phyloP scores from a whole-genome alignment of 2,797 vertebrate genomes.

The Gephyroberyx darwinii region DNA sequence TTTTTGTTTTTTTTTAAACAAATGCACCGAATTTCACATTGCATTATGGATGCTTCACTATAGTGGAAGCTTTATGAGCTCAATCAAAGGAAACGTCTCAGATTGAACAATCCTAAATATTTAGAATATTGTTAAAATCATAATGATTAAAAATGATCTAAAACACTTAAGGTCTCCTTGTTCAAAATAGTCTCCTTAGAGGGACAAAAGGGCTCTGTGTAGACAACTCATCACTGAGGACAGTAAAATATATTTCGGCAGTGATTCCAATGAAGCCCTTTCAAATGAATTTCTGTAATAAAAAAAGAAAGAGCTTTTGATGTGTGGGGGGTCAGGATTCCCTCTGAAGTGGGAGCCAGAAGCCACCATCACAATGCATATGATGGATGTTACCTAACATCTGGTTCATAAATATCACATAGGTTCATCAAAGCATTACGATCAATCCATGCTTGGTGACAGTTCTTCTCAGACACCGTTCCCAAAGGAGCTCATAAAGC shows the following conservation, averaged over 20 bases:
- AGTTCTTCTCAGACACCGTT: conserved; percentile 15
- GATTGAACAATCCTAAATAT: no score
- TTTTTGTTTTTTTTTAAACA: no score
- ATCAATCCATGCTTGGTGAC: conserved; percentile 46
- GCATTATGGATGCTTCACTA: no score
- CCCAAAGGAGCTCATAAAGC: conserved; percentile 56
- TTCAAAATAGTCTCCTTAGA: conserved; percentile 35
- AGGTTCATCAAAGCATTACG: conserved; percentile 61
- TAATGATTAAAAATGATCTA: background rate
- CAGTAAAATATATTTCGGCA: conserved; percentile 54
- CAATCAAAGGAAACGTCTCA: no score
- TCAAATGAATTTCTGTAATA: conserved; percentile 16
- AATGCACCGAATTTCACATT: no score
- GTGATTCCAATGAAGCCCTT: conserved; percentile 40
- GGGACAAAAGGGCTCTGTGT: conserved; percentile 12
- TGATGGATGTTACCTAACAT: conserved; percentile 51
- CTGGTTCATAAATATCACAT: conserved; percentile 60
- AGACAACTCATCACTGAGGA: conserved; percentile 40
- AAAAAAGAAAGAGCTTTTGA: conserved; percentile 24
- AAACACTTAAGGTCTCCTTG: conserved; percentile 12
- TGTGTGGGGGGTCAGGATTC: conserved; percentile 31
- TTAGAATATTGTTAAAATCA: no score
- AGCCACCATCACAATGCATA: conserved; percentile 12
- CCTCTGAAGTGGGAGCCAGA: conserved; percentile 18
- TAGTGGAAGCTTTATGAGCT: no score